These are phyloP conservation scores for Calosoma granatense DNA, from an alignment of 1,140 invertebrate species.

Conservation along the genomic window DNA sequence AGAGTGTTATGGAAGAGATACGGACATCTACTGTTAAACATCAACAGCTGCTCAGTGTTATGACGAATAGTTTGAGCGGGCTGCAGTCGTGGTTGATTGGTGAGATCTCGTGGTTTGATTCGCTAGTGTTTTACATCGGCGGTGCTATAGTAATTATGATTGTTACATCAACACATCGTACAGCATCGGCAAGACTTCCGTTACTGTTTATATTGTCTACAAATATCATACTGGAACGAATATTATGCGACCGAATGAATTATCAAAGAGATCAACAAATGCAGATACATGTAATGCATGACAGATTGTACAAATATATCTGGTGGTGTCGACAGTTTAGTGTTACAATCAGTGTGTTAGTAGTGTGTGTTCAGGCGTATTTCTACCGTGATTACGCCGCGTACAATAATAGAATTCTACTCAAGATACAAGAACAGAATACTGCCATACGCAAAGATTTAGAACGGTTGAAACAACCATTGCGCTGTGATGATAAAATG, in stretches of 20 bases:
- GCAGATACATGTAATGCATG: neutral
- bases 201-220: constrained; percentile 22
- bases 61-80: constrained; percentile 22
- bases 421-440: constrained; percentile 8
- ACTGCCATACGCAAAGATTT: neutral
- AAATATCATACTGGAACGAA: constrained; percentile 25
- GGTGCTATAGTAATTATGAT: constrained; percentile 22
- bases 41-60: constrained; percentile 25
- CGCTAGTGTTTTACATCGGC: constrained; percentile 28
- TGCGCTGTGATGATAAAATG: neutral
- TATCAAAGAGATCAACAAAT: neutral
- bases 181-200: constrained; percentile 22
- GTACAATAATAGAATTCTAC: neutral
- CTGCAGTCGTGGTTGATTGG: constrained; percentile 32
- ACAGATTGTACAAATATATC: neutral
- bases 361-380: neutral
- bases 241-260: constrained; percentile 20
- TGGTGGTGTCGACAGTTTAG: neutral
- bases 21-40: constrained; percentile 22
- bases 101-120: constrained; percentile 32
- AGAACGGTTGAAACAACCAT: neutral
- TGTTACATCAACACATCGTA: constrained; percentile 24
- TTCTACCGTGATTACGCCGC: neutral
- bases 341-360: neutral
- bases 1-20: constrained; percentile 24